These are phyloP conservation scores for Ochlodes sylvanus DNA, from an alignment of 2,888 invertebrate genomes.

Conservation along the genomic window DNA sequence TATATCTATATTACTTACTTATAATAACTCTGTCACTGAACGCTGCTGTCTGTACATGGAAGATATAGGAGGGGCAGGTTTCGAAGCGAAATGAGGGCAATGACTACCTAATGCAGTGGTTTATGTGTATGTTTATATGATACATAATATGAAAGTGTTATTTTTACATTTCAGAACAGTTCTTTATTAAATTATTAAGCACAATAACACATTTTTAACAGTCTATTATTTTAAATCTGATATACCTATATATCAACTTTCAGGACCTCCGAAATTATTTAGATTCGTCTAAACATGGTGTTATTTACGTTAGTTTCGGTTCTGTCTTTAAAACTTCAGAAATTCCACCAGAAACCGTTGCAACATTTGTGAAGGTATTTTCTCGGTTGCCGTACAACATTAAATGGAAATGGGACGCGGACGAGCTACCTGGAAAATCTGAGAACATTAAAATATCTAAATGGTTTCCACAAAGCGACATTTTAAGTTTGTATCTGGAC, in stretches of 20 bases:
- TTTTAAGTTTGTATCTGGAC: slow-evolving; percentile 57
- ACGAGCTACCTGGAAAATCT: slow-evolving; percentile 59
- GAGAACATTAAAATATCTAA: slow-evolving; percentile 67
- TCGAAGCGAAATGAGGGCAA: too few relatives aligned
- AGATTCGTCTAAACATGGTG: slow-evolving; percentile 67
- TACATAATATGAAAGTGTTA: too few relatives aligned
- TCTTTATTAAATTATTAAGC: too few relatives aligned
- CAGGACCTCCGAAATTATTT: slow-evolving; percentile 65
- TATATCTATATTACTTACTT: too few relatives aligned
- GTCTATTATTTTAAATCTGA: too few relatives aligned
- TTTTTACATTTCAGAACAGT: too few relatives aligned
- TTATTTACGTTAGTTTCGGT: slow-evolving; percentile 75
- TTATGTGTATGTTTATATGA: too few relatives aligned
- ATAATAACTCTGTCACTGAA: too few relatives aligned
- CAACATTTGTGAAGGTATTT: slow-evolving; percentile 60
- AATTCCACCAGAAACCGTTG: slow-evolving; percentile 44
- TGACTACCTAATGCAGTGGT: too few relatives aligned
- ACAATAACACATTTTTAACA: too few relatives aligned
- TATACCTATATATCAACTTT: slow-evolving; percentile 40
- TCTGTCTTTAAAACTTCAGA: slow-evolving; percentile 52
- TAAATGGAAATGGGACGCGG: slow-evolving; percentile 74
- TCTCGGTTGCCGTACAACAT: slow-evolving; percentile 70
- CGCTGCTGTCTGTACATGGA: too few relatives aligned
- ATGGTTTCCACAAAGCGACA: slow-evolving; percentile 77
- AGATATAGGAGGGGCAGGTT: too few relatives aligned